Conservation (phyloP, 2,797 vertebrate genomes). For the Setipinna tenuifilis region DNA sequence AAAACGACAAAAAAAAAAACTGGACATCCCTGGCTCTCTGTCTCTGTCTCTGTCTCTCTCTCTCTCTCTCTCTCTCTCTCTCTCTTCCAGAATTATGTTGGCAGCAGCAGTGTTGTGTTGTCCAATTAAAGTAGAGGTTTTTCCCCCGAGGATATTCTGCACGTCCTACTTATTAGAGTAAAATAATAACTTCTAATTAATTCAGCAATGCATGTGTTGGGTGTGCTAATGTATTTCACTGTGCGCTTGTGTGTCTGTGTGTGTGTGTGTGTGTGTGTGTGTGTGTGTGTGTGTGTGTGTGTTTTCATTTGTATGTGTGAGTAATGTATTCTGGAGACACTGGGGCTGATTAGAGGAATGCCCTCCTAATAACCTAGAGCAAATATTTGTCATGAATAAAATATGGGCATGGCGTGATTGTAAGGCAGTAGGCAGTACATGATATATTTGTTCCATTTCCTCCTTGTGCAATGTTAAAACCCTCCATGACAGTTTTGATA, state of each 20-base stretch:
- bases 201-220: conserved; percentile 25
- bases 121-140: conserved; percentile 4
- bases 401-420: neutral
- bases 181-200: conserved; percentile 41
- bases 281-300: no score
- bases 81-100: neutral
- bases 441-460: neutral
- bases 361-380: conserved; percentile 34
- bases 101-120: conserved; percentile 3
- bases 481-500: no score
- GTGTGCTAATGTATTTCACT: neutral
- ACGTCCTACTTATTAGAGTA: conserved; percentile 25
- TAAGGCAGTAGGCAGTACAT: neutral
- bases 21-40: neutral
- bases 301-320: no score
- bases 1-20: neutral
- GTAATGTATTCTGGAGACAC: neutral
- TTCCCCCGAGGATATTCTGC: neutral
- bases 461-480: neutral
- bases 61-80: neutral
- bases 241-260: no score
- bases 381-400: conserved; percentile 13
- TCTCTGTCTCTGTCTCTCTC: neutral
- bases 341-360: conserved; percentile 23
- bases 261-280: no score